These are phyloP conservation scores for Teleogryllus oceanicus DNA, from an alignment of 2,888 invertebrate species.

Conservation along the genomic window DNA sequence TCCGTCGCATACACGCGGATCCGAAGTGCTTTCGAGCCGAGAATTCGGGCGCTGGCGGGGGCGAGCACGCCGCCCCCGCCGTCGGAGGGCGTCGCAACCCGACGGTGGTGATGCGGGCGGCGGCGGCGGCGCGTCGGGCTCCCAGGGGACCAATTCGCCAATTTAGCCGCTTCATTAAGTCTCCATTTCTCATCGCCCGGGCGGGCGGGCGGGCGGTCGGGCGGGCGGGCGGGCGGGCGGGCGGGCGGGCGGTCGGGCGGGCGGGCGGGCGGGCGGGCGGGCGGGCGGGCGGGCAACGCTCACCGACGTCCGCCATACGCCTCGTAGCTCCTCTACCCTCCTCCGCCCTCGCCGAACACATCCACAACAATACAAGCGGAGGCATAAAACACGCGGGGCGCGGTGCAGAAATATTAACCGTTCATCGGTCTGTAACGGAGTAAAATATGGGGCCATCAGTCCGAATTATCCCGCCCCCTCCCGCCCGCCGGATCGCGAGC, in stretches of 20 bases:
- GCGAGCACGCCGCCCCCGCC: too few species aligned
- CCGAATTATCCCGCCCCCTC: background rate
- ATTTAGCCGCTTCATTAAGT: constrained; percentile 28
- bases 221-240: too few species aligned
- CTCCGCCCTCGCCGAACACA: background rate
- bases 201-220: too few species aligned
- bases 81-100: too few species aligned
- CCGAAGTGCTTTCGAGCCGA: too few species aligned
- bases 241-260: too few species aligned
- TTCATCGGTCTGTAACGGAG: background rate
- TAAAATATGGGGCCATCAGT: constrained; percentile 9
- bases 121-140: background rate
- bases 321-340: background rate
- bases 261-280: too few species aligned
- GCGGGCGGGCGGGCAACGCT: too few species aligned
- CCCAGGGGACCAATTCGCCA: constrained; percentile 22
- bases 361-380: background rate
- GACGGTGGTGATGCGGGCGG: too few species aligned
- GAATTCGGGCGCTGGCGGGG: too few species aligned
- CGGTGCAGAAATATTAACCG: background rate
- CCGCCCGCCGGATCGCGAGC: background rate
- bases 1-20: too few species aligned
- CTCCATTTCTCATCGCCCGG: constrained; percentile 20
- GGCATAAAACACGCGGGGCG: background rate
- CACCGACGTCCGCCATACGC: too few species aligned